Evolutionary conservation across 1,140 invertebrate genomes (phyloP), one percentile per base, ranked within the genome.

Genomic region (Drosophila sechellia): DNA sequence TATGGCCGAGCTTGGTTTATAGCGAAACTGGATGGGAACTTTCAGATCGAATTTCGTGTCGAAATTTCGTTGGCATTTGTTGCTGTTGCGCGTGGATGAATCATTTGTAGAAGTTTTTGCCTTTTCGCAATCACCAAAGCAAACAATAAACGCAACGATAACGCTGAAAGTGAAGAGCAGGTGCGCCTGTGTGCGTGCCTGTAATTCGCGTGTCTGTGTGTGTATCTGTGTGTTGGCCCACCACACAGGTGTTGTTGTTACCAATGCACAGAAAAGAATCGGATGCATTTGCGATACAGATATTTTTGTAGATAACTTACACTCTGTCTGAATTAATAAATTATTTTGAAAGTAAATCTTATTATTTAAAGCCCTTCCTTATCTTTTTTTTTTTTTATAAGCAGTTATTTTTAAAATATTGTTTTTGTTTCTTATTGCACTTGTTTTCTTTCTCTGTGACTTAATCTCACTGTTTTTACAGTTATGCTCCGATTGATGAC

Each of bases 131-230:
- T 87, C 83, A 59, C 58, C 78, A 77, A 86, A 86, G 73, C 75
- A 77, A 81, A 79, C 76, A 84, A 69, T 87, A 39, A 39, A 39
- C 84, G 83, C 83, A 87, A 81, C 83, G 83, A 86, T 86, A 86
- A 87, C 72, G 79, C 58, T 79, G 83, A 86, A 86, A 86, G 83
- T 86, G 83, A 86, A 86, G 83, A 71, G 71, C 84, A 86, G 83
- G 83, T 86, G 74, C 65, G 17, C 39, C n/a, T 54, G 53, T 40
- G 12, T 65, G 48, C 42, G 53, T 46, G 45, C n/a, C 27, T 35
- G 34, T 55, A 15, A 22, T 55, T 3, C 54, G 35, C 5, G 31
- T 57, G 35, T 11, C 20, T 20, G 39, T 54, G 48, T 49, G 46
- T 39, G 61, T 74, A 35, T 56, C 34, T 69, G 59, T 81, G 43